Percentiles rank a stretch among this genome's conserved stretches.
Conservation (phyloP, 2,888 invertebrate genomes). For the Drosophila prolongata region DNA sequence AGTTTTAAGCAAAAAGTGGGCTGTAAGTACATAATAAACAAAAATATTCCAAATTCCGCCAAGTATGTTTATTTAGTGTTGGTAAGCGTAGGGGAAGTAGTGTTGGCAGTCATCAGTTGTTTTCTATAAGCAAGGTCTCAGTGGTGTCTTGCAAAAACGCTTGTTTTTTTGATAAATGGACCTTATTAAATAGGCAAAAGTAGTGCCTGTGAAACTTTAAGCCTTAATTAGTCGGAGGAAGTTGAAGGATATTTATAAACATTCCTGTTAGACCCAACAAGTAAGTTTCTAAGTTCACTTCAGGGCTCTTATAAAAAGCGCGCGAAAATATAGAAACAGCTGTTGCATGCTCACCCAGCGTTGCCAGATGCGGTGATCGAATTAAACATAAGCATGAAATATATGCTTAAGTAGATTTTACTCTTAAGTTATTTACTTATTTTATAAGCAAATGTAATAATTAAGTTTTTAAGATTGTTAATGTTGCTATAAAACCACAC, state of each 20-base stretch:
- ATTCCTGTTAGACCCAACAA: constrained; percentile 20
- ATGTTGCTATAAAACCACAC: constrained; percentile 3
- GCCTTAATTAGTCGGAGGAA: not conserved
- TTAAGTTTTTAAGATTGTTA: too few species aligned
- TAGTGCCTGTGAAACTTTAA: not conserved
- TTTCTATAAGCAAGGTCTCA: constrained; percentile 8
- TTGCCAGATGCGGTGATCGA: not conserved
- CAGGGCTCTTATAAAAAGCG: constrained; percentile 51
- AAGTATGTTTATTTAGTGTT: not conserved
- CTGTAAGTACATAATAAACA: constrained; percentile 27
- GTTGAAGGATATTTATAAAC: not conserved
- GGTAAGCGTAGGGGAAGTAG: not conserved
- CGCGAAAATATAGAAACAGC: constrained; percentile 66
- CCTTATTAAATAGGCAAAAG: not conserved
- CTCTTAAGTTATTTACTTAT: not conserved
- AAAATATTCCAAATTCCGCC: constrained; percentile 1
- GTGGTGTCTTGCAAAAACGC: not conserved
- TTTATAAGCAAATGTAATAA: rapidly evolving
- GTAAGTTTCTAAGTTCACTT: constrained; percentile 41
- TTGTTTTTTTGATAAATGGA: not conserved
- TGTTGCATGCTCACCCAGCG: constrained; percentile 18
- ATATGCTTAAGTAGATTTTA: not conserved
- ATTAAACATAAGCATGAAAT: not conserved
- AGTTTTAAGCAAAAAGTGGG: constrained; percentile 20
- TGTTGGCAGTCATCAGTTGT: constrained; percentile 14